phyloP scores from a whole-genome alignment of 2,113 vertebrate genomes.

The Bambusicola thoracicus region DNA sequence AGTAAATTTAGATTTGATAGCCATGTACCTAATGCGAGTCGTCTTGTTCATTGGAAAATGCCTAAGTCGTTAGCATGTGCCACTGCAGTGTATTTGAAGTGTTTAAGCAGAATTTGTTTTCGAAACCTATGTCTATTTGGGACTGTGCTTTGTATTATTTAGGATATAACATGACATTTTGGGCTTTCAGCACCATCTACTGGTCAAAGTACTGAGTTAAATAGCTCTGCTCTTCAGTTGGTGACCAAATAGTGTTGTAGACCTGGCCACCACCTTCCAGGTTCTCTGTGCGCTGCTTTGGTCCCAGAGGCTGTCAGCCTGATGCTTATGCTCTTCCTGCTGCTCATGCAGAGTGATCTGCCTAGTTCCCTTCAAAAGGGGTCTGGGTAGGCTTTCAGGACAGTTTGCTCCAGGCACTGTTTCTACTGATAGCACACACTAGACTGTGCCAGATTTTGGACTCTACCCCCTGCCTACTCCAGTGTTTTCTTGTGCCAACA shows the following conservation, averaged over 20 bases:
- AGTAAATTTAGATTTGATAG: neutral
- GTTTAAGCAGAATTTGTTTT: neutral
- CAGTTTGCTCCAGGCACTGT: neutral
- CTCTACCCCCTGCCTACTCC: neutral
- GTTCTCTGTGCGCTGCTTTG: neutral
- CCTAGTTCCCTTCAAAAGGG: neutral
- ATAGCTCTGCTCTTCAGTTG: neutral
- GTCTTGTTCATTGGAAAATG: neutral
- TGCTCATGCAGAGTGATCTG: neutral
- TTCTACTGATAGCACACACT: neutral
- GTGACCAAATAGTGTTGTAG: neutral
- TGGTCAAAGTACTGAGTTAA: neutral
- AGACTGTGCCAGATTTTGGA: neutral
- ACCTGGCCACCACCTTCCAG: neutral
- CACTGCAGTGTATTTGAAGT: neutral
- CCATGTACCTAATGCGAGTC: neutral
- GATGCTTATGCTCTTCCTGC: neutral
- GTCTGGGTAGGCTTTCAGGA: neutral
- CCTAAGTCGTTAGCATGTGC: neutral
- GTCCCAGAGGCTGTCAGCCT: neutral
- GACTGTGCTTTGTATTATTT: neutral
- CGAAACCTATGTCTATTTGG: neutral
- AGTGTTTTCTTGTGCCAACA: neutral
- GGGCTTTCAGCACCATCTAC: constrained; percentile 9
- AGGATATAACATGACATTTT: neutral